Conservation (phyloP, 2,797 vertebrate genomes). For the Taenioides sp. region DNA sequence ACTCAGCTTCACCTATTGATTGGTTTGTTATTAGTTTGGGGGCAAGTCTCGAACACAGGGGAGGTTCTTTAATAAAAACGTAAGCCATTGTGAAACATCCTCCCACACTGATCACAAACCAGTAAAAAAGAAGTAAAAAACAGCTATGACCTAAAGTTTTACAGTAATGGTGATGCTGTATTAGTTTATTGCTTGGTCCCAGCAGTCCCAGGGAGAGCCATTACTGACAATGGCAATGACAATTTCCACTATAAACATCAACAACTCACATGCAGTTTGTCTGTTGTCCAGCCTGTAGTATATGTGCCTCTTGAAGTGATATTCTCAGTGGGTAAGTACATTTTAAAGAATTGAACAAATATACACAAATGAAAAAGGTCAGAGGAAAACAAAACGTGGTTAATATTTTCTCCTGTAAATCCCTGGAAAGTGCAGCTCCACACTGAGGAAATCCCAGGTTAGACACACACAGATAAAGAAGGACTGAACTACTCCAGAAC, state of each 20-base stretch:
- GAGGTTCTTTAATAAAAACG: constrained; percentile 37
- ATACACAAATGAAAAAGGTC: neutral
- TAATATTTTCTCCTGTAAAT: constrained; percentile 73
- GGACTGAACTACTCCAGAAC: constrained; percentile 34
- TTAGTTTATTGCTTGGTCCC: neutral
- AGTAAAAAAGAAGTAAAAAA: constrained; percentile 7
- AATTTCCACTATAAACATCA: neutral
- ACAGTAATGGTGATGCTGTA: neutral
- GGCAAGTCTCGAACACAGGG: constrained; percentile 31
- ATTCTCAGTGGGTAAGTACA: too few species aligned
- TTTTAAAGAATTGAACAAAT: neutral
- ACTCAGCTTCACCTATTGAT: constrained; percentile 54
- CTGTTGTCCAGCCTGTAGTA: neutral
- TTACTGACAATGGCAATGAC: neutral
- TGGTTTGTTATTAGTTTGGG: constrained; percentile 66
- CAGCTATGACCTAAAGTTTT: constrained; percentile 2
- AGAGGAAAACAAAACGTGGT: constrained; percentile 61
- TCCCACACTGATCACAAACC: constrained; percentile 15
- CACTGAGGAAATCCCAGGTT: constrained; percentile 76
- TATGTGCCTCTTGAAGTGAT: neutral
- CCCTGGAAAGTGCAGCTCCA: constrained; percentile 53
- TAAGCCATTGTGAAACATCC: constrained; percentile 32
- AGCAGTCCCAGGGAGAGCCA: neutral
- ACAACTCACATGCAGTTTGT: neutral
- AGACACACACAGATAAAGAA: constrained; percentile 75